Base-by-base conservation (phyloP, 2,113 vertebrate genomes). In the Clupea harengus region DNA sequence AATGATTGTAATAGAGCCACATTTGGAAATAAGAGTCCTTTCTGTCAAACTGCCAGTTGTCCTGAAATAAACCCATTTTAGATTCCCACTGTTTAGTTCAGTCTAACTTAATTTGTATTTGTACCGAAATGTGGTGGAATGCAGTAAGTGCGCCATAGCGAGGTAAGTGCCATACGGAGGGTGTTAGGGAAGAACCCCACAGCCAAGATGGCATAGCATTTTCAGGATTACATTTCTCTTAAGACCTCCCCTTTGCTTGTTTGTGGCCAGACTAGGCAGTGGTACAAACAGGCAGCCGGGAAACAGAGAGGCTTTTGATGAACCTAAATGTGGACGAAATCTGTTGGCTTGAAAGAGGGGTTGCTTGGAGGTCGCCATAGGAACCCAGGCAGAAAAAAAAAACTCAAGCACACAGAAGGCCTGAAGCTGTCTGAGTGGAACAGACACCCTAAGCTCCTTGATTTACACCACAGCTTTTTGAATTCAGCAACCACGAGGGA, bases 271-370 rank as follows among this genome's bases (percentile, higher is more conserved):
- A 39, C 25, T 67, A 52, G 88, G 78, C 78, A 60, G 45, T n/a
- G 57, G 45, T 20, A 82, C 60, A 83, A 82, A 83, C 78, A 82
- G 4, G 49, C 15, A 10, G 60, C 8, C 2, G 39, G 57, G 57
- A 83, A 88, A 89, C 82, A 86, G 50, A 85, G 60, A 82, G 81
- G 49, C 82, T 83, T 85, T 87, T 85, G 75, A 88, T 46, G 45
- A 15, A 52, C 52, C 57, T 81, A 25, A 47, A 83, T 82, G 84
- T 85, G 86, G 46, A 49, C 32, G 15, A 84, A 84, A 84, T 84
- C 57, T 75, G 84, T 52, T 57, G 81, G 81, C 6, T 15, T 50
- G 45, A 81, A 85, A 84, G 25, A 15, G 39, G 49, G 84, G 82
- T 54, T 87, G 72, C 57, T 78, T 54, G 13, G 82, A 83, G 82